Evolutionary conservation across 1,140 invertebrate genomes (phyloP).

Genomic region (Colletes latitarsis): DNA sequence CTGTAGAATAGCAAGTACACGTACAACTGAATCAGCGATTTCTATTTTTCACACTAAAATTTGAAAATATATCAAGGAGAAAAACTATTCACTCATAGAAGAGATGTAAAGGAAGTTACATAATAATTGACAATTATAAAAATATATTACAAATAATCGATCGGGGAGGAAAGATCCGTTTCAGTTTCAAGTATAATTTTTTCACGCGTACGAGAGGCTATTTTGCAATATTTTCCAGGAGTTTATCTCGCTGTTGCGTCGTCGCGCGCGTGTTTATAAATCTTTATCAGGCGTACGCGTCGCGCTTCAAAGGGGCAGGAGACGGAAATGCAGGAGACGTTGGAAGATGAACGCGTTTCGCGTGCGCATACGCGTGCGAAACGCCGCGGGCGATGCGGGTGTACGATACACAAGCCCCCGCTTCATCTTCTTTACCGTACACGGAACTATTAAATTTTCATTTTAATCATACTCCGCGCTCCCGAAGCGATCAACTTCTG

Average conservation of each 20-base stretch:
- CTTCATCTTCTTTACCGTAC: slow-evolving; percentile 28
- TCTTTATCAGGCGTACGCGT: slow-evolving; percentile 3
- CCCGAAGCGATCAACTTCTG: slow-evolving; percentile 27
- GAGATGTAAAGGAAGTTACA: too few species aligned
- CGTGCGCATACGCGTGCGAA: too few species aligned
- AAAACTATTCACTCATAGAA: too few species aligned
- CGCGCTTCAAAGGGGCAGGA: background rate
- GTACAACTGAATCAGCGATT: too few species aligned
- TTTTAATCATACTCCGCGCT: slow-evolving; percentile 40
- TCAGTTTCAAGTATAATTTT: too few species aligned
- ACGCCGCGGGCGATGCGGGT: background rate
- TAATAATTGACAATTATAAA: too few species aligned
- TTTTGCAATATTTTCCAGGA: background rate
- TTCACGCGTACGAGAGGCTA: too few species aligned
- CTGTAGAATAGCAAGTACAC: too few species aligned
- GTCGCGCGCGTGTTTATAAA: slow-evolving; percentile 19
- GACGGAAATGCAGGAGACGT: background rate
- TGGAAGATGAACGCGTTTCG: slow-evolving; percentile 30
- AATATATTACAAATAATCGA: too few species aligned
- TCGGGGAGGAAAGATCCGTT: too few species aligned
- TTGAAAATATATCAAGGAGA: too few species aligned
- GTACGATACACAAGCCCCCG: background rate
- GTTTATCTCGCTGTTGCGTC: background rate
- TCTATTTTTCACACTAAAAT: too few species aligned
- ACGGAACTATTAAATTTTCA: slow-evolving; percentile 39